These are phyloP conservation scores for Oryzias celebensis DNA, from an alignment of 2,113 vertebrate genomes.

Conservation along the genomic window DNA sequence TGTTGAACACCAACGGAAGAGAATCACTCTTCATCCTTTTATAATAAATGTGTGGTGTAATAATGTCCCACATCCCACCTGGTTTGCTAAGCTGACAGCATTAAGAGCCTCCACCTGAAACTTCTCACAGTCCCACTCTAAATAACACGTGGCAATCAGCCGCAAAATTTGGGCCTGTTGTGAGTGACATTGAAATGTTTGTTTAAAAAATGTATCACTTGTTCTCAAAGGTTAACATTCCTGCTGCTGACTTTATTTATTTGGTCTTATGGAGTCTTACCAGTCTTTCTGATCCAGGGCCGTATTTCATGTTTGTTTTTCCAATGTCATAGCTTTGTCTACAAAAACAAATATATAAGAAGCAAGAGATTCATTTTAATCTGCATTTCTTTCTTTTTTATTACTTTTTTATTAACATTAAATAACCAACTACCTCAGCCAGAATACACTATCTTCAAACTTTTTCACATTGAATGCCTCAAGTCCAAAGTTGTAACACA, in stretches of 20 bases:
- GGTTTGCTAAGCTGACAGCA: conserved; percentile 84
- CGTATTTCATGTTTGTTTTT: conserved; percentile 79
- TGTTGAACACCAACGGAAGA: conserved; percentile 50
- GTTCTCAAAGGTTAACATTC: background rate
- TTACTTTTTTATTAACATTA: conserved; percentile 3
- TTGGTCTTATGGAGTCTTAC: conserved; percentile 67
- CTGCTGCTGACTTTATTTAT: background rate
- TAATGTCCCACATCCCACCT: conserved; percentile 73
- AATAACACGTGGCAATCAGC: conserved; percentile 85
- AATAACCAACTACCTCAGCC: conserved; percentile 85
- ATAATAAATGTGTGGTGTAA: conserved; percentile 5
- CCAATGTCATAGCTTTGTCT: conserved; percentile 91
- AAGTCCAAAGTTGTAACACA: conserved; percentile 93
- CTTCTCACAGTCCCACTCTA: conserved; percentile 81
- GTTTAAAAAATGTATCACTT: background rate
- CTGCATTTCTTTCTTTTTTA: background rate
- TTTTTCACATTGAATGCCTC: conserved; percentile 79
- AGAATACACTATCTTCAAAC: conserved; percentile 86
- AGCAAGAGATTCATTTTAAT: conserved; percentile 4
- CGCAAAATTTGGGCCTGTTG: conserved; percentile 86
- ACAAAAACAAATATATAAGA: background rate
- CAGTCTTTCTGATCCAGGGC: conserved; percentile 78
- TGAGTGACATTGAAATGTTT: conserved; percentile 6
- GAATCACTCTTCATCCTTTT: background rate
- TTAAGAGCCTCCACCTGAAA: conserved; percentile 83